Percentiles rank a stretch among this genome's conserved stretches.
These are phyloP conservation scores for Psilopogon haemacephalus DNA, from an alignment of 2,113 vertebrate genomes.

Conservation along the genomic window DNA sequence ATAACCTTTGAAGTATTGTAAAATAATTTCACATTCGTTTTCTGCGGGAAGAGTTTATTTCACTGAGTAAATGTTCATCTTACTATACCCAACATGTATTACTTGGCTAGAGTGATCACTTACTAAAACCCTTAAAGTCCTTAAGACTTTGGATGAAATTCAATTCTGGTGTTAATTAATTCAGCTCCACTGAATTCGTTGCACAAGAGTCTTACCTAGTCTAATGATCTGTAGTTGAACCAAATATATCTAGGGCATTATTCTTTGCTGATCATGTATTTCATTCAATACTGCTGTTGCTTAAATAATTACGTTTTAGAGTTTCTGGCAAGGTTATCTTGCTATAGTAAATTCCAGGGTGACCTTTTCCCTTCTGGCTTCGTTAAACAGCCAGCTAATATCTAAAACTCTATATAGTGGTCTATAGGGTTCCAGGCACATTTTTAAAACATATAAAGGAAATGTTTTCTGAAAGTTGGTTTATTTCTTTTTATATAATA, in stretches of 20 bases:
- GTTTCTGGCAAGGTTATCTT: conserved; percentile 35
- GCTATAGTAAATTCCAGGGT: neutral
- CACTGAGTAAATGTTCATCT: neutral
- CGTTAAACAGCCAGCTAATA: conserved; percentile 1
- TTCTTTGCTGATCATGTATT: conserved; percentile 20
- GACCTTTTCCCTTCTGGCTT: conserved; percentile 18
- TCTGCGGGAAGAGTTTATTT: conserved; percentile 1
- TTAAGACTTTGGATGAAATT: conserved; percentile 37
- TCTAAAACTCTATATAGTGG: neutral
- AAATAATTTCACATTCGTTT: neutral
- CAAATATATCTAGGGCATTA: neutral
- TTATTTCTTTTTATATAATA: neutral
- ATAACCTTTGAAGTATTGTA: neutral
- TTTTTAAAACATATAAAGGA: neutral
- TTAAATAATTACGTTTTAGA: conserved; percentile 18
- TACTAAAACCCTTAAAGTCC: conserved; percentile 4
- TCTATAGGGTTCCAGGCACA: neutral
- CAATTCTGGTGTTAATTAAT: conserved; percentile 46
- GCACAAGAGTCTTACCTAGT: neutral
- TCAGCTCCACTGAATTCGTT: conserved; percentile 24
- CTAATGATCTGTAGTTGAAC: conserved; percentile 32
- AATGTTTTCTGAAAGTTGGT: neutral
- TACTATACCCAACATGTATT: neutral
- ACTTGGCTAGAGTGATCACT: conserved; percentile 16
- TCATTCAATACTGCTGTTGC: neutral